These are phyloP conservation scores for Anguilla rostrata DNA, from an alignment of 2,113 vertebrate species.

Conservation along the genomic window DNA sequence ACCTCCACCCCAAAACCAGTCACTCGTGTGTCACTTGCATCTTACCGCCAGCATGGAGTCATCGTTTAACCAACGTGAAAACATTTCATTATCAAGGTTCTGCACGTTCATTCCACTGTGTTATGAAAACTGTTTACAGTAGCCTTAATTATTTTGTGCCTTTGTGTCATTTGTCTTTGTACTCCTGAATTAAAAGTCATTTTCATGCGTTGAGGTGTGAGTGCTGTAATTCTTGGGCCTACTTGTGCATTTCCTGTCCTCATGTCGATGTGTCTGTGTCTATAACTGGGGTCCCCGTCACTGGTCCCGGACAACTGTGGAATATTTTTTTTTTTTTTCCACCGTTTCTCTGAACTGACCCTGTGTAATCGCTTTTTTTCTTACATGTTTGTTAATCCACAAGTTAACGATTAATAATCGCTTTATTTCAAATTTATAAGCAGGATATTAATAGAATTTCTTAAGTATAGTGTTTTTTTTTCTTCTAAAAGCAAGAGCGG, in stretches of 20 bases:
- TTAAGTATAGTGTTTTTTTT: too few relatives aligned
- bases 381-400: too few relatives aligned
- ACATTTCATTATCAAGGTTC: neutral
- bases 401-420: too few relatives aligned
- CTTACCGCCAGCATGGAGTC: neutral
- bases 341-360: too few relatives aligned
- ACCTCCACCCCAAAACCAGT: too few relatives aligned
- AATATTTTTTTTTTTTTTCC: too few relatives aligned
- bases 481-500: too few relatives aligned
- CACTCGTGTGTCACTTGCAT: neutral
- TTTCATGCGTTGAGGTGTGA: neutral
- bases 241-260: neutral
- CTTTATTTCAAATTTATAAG: too few relatives aligned
- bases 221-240: neutral
- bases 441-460: too few relatives aligned
- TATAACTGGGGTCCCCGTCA: neutral
- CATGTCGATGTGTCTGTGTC: neutral
- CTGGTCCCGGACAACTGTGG: neutral
- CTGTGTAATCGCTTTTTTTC: too few relatives aligned
- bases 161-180: slow-evolving; percentile 1
- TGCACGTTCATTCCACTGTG: neutral
- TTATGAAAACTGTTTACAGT: neutral
- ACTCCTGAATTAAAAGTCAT: neutral
- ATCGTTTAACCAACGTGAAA: neutral
- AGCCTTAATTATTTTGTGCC: neutral